A percentile compares a stretch with the other conserved stretches of the same genome.
These are phyloP conservation scores for Poecilia gillii DNA, from an alignment of 2,797 vertebrate genomes.

Conservation along the genomic window DNA sequence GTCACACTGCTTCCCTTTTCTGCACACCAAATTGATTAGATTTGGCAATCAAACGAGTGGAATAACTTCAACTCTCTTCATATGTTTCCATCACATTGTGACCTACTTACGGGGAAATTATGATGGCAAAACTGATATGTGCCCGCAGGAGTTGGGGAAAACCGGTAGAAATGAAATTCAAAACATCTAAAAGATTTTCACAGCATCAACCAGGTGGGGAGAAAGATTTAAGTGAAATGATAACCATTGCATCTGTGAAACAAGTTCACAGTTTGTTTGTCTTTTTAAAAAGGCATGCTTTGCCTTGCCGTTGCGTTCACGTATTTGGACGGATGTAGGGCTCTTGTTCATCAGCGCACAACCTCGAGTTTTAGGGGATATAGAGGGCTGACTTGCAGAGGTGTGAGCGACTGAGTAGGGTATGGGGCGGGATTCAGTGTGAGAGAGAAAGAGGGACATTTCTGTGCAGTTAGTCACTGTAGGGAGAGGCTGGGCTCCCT, in stretches of 20 bases:
- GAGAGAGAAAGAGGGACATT: slow-evolving; percentile 77
- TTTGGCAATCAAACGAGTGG: slow-evolving; percentile 37
- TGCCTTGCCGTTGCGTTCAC: slow-evolving; percentile 9
- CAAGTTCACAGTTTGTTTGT: not conserved
- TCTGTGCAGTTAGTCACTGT: slow-evolving; percentile 83
- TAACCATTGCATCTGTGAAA: not conserved
- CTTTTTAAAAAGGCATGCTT: not conserved
- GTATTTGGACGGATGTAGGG: slow-evolving; percentile 29
- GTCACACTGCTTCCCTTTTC: slow-evolving; percentile 55
- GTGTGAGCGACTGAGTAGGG: slow-evolving; percentile 32
- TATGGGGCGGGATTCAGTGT: slow-evolving; percentile 37
- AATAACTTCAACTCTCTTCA: slow-evolving; percentile 33
- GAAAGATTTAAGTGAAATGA: slow-evolving; percentile 1
- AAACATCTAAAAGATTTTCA: not conserved
- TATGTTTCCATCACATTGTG: slow-evolving; percentile 19
- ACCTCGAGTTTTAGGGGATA: slow-evolving; percentile 43
- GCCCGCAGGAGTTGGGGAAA: not conserved
- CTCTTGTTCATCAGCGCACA: slow-evolving; percentile 61
- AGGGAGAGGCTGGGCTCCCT: slow-evolving; percentile 82
- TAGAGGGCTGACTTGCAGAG: slow-evolving; percentile 22
- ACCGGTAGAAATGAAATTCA: not conserved
- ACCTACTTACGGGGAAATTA: slow-evolving; percentile 28
- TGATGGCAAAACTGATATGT: slow-evolving; percentile 28
- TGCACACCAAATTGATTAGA: slow-evolving; percentile 45
- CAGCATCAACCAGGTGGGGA: slow-evolving; percentile 5